Conservation (phyloP, 1,140 invertebrate species). For the Triops longicaudatus region DNA sequence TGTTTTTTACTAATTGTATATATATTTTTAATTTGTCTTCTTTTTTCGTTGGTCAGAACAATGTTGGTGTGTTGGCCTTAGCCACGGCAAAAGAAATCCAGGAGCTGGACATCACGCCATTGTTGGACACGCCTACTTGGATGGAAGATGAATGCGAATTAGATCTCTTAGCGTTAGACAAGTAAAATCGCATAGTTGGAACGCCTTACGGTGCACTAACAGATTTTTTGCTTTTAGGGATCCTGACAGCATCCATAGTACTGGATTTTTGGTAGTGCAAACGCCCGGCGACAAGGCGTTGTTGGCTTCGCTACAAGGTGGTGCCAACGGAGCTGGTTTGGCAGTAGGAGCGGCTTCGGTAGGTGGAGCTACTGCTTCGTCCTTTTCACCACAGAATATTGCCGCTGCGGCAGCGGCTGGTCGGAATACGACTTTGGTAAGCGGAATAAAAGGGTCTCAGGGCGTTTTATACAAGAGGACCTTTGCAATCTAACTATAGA, state of each 20-base stretch:
- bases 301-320: conserved; percentile 38
- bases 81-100: conserved; percentile 93
- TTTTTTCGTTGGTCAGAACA: conserved; percentile 50
- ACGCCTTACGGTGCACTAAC: not conserved
- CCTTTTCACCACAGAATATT: not conserved
- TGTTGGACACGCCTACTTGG: conserved; percentile 75
- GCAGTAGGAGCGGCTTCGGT: not conserved
- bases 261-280: conserved; percentile 86
- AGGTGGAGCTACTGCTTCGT: not conserved
- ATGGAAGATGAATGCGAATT: conserved; percentile 89
- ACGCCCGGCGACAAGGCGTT: conserved; percentile 63
- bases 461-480: too few relatives aligned
- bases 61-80: conserved; percentile 70
- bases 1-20: not conserved
- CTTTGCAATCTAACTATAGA: not conserved
- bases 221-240: conserved; percentile 37
- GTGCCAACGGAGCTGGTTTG: not conserved
- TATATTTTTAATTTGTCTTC: not conserved
- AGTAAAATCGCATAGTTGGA: conserved; percentile 44
- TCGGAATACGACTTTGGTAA: not conserved
- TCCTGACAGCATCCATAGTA: conserved; percentile 55
- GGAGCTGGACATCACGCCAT: conserved; percentile 88
- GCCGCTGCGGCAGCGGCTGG: not conserved
- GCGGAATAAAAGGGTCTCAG: too few relatives aligned
- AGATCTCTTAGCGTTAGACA: conserved; percentile 78